These are phyloP conservation scores for Myripristis murdjan DNA, from an alignment of 2,797 vertebrate species.

Conservation along the genomic window DNA sequence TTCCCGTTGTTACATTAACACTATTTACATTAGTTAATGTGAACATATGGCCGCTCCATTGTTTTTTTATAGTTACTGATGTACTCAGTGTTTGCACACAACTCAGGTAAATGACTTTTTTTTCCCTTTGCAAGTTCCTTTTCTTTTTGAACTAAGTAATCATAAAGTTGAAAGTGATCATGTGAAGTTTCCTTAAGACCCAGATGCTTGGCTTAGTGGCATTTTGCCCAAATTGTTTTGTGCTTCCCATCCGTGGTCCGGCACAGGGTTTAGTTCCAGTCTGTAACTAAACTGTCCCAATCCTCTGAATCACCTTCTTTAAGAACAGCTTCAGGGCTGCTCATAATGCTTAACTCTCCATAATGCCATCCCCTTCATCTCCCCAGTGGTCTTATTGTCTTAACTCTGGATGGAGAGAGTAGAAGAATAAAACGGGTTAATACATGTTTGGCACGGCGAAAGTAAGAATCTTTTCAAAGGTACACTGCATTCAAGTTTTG, in stretches of 20 bases:
- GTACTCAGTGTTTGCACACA: conserved; percentile 34
- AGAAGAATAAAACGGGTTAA: conserved; percentile 76
- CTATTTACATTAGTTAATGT: conserved; percentile 9
- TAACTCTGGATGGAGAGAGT: conserved; percentile 77
- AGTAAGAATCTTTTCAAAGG: conserved; percentile 69
- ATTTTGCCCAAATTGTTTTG: conserved; percentile 79
- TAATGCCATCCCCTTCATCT: conserved; percentile 85
- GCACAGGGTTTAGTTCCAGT: conserved; percentile 85
- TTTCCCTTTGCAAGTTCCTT: conserved; percentile 53
- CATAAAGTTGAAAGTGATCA: conserved; percentile 78
- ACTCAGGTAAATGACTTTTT: conserved; percentile 56
- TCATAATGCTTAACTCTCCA: conserved; percentile 82
- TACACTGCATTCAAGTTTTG: conserved; percentile 57
- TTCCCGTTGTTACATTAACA: conserved; percentile 14
- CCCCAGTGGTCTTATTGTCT: conserved; percentile 82
- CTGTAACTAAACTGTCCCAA: conserved; percentile 85
- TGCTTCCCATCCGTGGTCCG: conserved; percentile 81
- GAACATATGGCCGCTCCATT: conserved; percentile 7
- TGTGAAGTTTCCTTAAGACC: conserved; percentile 81
- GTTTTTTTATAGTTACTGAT: conserved; percentile 49
- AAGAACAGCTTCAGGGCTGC: conserved; percentile 83
- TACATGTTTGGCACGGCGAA: conserved; percentile 78
- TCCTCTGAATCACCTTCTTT: conserved; percentile 88
- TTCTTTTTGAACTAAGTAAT: conserved; percentile 68
- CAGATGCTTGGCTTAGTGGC: conserved; percentile 84